Percentiles rank a stretch among this genome's conserved stretches.
These are phyloP conservation scores for Aldabrachelys gigantea DNA, from an alignment of 2,113 vertebrate species.

Conservation along the genomic window DNA sequence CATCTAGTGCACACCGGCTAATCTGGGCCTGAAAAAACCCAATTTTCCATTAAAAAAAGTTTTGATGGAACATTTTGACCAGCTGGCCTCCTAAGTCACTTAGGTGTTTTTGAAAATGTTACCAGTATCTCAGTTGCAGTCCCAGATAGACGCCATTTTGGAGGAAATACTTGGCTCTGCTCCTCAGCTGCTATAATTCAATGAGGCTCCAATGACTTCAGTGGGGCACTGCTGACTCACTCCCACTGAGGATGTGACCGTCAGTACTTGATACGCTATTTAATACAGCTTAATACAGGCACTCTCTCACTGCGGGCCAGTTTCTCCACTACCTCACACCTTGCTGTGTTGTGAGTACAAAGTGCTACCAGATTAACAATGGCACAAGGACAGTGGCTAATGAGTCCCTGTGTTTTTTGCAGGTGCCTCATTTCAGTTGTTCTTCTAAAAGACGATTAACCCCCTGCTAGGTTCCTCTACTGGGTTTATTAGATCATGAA, in stretches of 20 bases:
- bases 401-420: background rate
- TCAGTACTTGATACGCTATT: background rate
- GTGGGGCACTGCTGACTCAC: no score
- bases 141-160: background rate
- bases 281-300: background rate
- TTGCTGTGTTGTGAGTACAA: background rate
- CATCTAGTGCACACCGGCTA: no score
- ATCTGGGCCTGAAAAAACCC: no score
- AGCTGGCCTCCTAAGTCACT: background rate
- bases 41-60: background rate
- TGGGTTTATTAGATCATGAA: background rate
- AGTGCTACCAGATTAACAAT: background rate
- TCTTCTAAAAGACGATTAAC: background rate
- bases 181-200: background rate
- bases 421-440: background rate
- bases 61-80: background rate
- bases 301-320: background rate
- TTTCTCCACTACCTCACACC: background rate
- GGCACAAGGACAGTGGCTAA: background rate
- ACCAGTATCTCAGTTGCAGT: background rate
- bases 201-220: background rate
- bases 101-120: background rate
- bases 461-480: background rate
- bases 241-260: background rate
- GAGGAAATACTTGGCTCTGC: background rate